Evolutionary conservation across 2,113 vertebrate species (phyloP).

Genomic region (Nothocercus nigrocapillus): DNA sequence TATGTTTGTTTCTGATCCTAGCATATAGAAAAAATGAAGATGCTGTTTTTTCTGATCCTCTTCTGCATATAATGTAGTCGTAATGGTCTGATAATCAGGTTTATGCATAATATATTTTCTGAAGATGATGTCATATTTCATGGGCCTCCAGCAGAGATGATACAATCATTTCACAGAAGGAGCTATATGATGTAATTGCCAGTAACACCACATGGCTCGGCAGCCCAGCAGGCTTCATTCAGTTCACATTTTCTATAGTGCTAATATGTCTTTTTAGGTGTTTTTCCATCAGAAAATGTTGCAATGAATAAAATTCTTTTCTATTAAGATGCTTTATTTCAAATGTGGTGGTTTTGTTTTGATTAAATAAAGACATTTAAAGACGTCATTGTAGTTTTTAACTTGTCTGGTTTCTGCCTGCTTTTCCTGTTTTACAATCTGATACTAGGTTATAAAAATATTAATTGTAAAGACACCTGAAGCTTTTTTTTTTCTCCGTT

Average conservation of each 20-base stretch:
- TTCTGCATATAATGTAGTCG: neutral
- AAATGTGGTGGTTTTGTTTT: neutral
- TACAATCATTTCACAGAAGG: conserved; percentile 51
- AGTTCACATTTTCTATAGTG: conserved; percentile 1
- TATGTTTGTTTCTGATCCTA: neutral
- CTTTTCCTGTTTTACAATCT: neutral
- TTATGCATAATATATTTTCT: conserved; percentile 26
- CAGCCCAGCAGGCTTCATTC: conserved; percentile 34
- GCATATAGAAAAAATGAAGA: neutral
- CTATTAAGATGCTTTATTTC: neutral
- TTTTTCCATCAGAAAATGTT: neutral
- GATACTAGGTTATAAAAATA: neutral
- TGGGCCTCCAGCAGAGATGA: conserved; percentile 46
- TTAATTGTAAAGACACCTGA: neutral
- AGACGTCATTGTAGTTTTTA: neutral
- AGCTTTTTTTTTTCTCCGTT: neutral
- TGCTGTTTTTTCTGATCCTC: neutral
- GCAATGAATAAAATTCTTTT: neutral
- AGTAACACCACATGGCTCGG: conserved; percentile 24
- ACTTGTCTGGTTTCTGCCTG: neutral
- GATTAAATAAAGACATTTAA: neutral
- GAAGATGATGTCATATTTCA: conserved; percentile 65
- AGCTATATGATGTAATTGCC: conserved; percentile 47
- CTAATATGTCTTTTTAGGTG: neutral
- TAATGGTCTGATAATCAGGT: neutral